These are phyloP conservation scores for Meleagris gallopavo DNA, from an alignment of 2,113 vertebrate genomes.

Conservation along the genomic window DNA sequence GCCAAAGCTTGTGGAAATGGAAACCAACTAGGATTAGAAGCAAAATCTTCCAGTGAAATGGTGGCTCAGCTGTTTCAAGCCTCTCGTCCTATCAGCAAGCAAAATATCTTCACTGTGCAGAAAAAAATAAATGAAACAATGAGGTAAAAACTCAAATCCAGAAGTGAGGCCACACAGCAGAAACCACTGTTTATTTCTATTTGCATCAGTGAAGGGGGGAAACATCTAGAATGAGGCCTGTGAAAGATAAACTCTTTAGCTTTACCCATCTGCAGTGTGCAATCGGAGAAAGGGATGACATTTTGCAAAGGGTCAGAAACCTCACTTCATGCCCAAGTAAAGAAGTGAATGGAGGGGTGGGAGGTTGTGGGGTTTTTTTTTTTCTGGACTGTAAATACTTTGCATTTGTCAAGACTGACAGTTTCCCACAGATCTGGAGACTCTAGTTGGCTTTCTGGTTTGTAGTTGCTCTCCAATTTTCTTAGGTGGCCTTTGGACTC, in stretches of 20 bases:
- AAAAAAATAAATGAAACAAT: slow-evolving; percentile 95
- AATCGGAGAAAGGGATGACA: not conserved
- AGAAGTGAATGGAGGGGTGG: not conserved
- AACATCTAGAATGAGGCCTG: not conserved
- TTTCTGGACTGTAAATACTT: not conserved
- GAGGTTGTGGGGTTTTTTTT: not conserved
- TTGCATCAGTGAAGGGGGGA: too few relatives aligned
- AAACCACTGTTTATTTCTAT: not conserved
- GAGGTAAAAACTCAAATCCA: slow-evolving; percentile 80
- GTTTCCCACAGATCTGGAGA: not conserved
- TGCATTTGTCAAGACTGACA: not conserved
- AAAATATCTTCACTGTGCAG: slow-evolving; percentile 81
- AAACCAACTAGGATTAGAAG: slow-evolving; percentile 86
- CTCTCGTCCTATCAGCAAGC: slow-evolving; percentile 72
- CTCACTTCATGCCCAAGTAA: not conserved
- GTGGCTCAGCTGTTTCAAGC: slow-evolving; percentile 89
- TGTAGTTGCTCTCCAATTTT: not conserved
- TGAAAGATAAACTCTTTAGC: not conserved
- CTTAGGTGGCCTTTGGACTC: not conserved
- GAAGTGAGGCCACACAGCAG: not conserved
- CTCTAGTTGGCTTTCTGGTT: not conserved
- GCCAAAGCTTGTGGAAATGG: slow-evolving; percentile 89
- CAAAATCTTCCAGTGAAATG: slow-evolving; percentile 79
- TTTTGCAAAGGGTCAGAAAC: not conserved
- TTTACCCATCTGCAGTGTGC: not conserved